Conservation (phyloP, 2,113 vertebrate species). For the Acrocephalus arundinaceus region DNA sequence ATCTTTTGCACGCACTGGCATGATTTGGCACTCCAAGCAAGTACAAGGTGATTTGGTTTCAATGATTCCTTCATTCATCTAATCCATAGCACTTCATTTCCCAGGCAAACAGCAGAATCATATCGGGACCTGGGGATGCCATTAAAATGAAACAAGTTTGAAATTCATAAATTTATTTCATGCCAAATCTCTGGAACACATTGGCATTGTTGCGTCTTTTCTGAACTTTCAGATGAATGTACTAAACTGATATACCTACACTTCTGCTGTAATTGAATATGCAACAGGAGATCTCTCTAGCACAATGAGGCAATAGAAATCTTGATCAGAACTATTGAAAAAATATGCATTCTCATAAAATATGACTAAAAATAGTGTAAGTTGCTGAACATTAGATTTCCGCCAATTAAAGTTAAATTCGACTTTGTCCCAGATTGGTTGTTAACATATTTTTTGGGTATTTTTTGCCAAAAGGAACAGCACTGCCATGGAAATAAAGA, state of each 20-base stretch:
- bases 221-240: not conserved
- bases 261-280: not conserved
- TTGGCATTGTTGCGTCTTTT: not conserved
- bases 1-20: not conserved
- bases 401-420: not conserved
- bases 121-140: not conserved
- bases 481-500: not conserved
- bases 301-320: not conserved
- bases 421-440: not conserved
- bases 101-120: not conserved
- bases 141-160: not conserved
- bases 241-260: not conserved
- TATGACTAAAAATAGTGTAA: not conserved
- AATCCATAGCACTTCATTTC: not conserved
- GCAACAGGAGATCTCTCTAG: not conserved
- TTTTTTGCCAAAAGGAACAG: not conserved
- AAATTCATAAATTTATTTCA: not conserved
- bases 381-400: not conserved
- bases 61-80: not conserved
- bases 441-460: not conserved
- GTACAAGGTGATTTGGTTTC: not conserved
- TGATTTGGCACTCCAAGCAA: not conserved
- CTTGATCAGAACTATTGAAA: not conserved
- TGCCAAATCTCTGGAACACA: not conserved
- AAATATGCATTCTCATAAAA: not conserved